Evolutionary conservation across 2,888 invertebrate species (phyloP).

Genomic region (Cataglyphis altisquamis): DNA sequence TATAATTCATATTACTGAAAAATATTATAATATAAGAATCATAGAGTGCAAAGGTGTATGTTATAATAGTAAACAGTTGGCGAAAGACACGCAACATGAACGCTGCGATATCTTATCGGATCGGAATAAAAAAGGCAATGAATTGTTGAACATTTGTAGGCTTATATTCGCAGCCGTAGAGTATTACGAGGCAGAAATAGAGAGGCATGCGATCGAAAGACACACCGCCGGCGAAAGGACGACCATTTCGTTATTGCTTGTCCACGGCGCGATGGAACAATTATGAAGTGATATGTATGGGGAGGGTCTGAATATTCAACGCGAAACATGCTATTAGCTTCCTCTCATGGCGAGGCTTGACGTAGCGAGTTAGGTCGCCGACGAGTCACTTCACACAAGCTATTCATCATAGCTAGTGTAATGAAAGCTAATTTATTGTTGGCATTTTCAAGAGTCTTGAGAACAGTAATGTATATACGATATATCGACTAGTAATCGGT

Average conservation of each 20-base stretch:
- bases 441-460: conserved; percentile 41
- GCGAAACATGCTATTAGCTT: conserved; percentile 72
- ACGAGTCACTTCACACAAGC: conserved; percentile 69
- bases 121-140: conserved; percentile 5
- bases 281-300: conserved; percentile 67
- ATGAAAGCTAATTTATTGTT: conserved; percentile 55
- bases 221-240: conserved; percentile 16
- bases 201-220: conserved; percentile 14
- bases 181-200: conserved; percentile 20
- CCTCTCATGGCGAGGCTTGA: conserved; percentile 63
- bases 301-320: conserved; percentile 78
- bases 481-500: conserved; percentile 29
- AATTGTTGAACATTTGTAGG: conserved; percentile 11
- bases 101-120: neutral
- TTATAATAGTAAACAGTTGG: conserved; percentile 6
- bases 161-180: conserved; percentile 9
- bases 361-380: conserved; percentile 57
- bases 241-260: conserved; percentile 61
- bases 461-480: conserved; percentile 20
- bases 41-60: neutral
- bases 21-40: conserved; percentile 12
- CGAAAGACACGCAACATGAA: conserved; percentile 35
- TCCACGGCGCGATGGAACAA: conserved; percentile 64
- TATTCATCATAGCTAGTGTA: conserved; percentile 66
- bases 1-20: neutral